Percentiles rank a stretch among this genome's conserved stretches.
Evolutionary conservation across 1,140 invertebrate species (phyloP).

Genomic region (Drosophila kanapiae): DNA sequence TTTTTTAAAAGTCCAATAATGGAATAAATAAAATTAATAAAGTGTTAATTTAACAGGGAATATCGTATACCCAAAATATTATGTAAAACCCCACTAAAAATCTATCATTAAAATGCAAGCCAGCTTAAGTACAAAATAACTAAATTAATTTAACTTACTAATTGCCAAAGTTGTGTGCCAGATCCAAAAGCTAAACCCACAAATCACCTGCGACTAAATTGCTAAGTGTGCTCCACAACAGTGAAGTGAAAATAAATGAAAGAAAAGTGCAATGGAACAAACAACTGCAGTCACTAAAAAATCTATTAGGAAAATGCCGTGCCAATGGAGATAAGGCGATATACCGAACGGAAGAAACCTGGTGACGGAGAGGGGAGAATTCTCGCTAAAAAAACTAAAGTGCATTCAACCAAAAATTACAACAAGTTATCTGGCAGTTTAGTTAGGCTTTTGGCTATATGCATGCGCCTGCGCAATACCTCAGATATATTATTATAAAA

Average conservation of each 20-base stretch:
- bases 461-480: conserved; percentile 12
- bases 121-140: neutral
- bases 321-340: conserved; percentile 6
- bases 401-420: conserved; percentile 76
- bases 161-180: conserved; percentile 29
- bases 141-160: conserved; percentile 7
- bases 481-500: conserved; percentile 20
- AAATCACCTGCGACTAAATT: conserved; percentile 41
- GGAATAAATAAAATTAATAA: neutral
- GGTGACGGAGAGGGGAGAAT: conserved; percentile 6
- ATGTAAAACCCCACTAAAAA: neutral
- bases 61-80: neutral
- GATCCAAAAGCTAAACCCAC: conserved; percentile 4
- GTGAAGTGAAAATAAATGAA: conserved; percentile 23
- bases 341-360: neutral
- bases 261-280: conserved; percentile 19
- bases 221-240: conserved; percentile 10
- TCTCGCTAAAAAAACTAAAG: conserved; percentile 57
- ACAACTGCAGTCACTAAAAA: conserved; percentile 12
- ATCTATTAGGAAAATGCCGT: conserved; percentile 13
- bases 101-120: neutral
- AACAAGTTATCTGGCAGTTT: conserved; percentile 16
- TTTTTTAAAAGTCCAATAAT: conserved; percentile 4
- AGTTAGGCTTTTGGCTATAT: conserved; percentile 1
- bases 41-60: neutral